Evolutionary conservation across 2,113 vertebrate genomes (phyloP).

Genomic region (Triplophysa rosa): DNA sequence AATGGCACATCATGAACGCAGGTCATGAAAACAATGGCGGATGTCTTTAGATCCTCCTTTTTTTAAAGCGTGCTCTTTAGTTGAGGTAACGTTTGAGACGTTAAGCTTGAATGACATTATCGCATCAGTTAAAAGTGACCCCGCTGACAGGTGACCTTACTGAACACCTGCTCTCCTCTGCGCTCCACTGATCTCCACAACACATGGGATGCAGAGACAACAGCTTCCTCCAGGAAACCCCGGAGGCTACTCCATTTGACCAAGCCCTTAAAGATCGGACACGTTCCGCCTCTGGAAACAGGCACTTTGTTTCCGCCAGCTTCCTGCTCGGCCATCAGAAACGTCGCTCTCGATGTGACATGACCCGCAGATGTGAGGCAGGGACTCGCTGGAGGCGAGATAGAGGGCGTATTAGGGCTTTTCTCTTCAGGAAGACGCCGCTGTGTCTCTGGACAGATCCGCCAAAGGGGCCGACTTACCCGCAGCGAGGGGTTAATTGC

Average conservation of each 20-base stretch:
- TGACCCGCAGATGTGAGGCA: conserved; percentile 25
- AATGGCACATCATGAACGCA: too few relatives aligned
- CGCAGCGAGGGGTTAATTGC: conserved; percentile 55
- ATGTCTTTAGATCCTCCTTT: too few relatives aligned
- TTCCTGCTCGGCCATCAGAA: conserved; percentile 32
- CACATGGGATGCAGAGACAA: neutral
- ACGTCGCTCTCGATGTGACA: conserved; percentile 28
- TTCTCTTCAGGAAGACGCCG: conserved; percentile 42
- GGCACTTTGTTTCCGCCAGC: neutral
- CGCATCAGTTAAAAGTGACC: neutral
- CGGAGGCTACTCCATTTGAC: conserved; percentile 5
- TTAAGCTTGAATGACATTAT: conserved; percentile 37
- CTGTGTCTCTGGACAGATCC: conserved; percentile 43
- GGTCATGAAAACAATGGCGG: too few relatives aligned
- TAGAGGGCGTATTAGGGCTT: conserved; percentile 38
- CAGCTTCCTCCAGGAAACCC: neutral
- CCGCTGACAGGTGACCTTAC: conserved; percentile 33
- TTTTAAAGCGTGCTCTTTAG: too few relatives aligned
- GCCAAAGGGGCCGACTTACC: conserved; percentile 38
- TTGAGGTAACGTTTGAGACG: neutral
- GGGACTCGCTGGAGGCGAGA: conserved; percentile 43
- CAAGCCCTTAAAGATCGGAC: neutral
- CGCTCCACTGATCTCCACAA: neutral
- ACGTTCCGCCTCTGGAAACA: conserved; percentile 15
- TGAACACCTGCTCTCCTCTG: conserved; percentile 32